Evolutionary conservation across 1,140 invertebrate genomes (phyloP).

Genomic region (Bombyx mandarina): DNA sequence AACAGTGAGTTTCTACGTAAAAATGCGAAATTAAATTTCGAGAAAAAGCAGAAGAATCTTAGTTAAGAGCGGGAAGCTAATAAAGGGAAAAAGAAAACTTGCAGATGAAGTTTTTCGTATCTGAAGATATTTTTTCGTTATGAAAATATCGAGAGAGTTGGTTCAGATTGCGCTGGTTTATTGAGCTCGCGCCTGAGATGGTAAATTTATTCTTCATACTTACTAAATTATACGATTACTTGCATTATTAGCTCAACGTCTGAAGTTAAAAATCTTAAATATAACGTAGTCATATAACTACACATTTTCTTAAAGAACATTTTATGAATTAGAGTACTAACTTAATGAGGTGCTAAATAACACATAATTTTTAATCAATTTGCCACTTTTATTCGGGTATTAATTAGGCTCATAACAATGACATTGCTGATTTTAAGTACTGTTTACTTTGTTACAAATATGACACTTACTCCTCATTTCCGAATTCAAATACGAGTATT

Average conservation of each 20-base stretch:
- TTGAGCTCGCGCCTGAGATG: slow-evolving; percentile 21
- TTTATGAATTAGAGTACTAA: too few species aligned
- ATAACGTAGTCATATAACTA: too few species aligned
- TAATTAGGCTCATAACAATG: too few species aligned
- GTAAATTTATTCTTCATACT: slow-evolving; percentile 24
- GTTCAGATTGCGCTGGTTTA: slow-evolving; percentile 29
- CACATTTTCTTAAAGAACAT: too few species aligned
- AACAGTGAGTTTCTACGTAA: slow-evolving; percentile 15
- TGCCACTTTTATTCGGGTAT: too few species aligned
- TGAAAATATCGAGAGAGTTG: slow-evolving; percentile 35
- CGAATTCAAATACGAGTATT: too few species aligned
- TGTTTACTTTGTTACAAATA: too few species aligned
- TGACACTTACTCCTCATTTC: too few species aligned
- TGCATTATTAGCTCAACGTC: not conserved
- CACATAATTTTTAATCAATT: too few species aligned
- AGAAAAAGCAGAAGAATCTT: slow-evolving; percentile 32
- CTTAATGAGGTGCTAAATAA: too few species aligned
- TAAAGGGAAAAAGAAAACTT: slow-evolving; percentile 37
- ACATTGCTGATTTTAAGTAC: too few species aligned
- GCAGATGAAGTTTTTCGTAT: slow-evolving; percentile 31
- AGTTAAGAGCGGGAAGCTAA: slow-evolving; percentile 37
- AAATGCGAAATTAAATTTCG: slow-evolving; percentile 31
- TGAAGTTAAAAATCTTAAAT: not conserved
- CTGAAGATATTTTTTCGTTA: slow-evolving; percentile 38
- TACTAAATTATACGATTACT: slow-evolving; percentile 11